Conservation (phyloP, 2,888 invertebrate species). For the Ormyrus nitidulus region DNA sequence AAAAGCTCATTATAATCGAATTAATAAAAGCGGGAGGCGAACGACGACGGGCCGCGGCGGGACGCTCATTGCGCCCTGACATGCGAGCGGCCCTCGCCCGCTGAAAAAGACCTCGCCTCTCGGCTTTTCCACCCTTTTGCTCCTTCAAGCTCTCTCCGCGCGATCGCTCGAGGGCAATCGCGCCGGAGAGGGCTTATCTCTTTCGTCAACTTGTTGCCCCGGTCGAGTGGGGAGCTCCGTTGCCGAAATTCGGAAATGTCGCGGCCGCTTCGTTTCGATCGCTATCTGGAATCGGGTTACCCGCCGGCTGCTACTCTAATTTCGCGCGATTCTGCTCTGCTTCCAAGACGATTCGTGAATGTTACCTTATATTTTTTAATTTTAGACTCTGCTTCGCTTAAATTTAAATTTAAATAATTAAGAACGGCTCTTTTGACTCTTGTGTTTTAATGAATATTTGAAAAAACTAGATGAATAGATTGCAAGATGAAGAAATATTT, state of each 20-base stretch:
- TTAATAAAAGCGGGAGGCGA: constrained; percentile 65
- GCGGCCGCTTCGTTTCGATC: constrained; percentile 32
- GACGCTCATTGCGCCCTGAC: constrained; percentile 66
- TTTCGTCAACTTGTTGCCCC: constrained; percentile 55
- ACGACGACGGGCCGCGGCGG: constrained; percentile 52
- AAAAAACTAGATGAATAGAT: too few relatives aligned
- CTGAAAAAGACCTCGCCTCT: not conserved
- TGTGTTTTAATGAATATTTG: too few relatives aligned
- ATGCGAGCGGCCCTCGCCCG: constrained; percentile 62
- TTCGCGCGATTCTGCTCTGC: not conserved
- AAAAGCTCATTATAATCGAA: constrained; percentile 73
- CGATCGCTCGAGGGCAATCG: not conserved
- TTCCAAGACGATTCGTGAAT: not conserved
- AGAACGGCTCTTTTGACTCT: too few relatives aligned
- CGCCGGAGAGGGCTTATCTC: constrained; percentile 32
- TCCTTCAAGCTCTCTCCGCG: not conserved
- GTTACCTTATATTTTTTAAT: too few relatives aligned
- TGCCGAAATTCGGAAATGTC: constrained; percentile 48
- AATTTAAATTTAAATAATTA: too few relatives aligned
- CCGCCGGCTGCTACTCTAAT: not conserved
- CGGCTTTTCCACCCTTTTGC: constrained; percentile 44
- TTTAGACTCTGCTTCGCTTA: too few relatives aligned
- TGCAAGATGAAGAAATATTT: too few relatives aligned
- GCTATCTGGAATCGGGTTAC: constrained; percentile 39
- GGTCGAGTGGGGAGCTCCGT: not conserved